Conservation (phyloP, 2,888 invertebrate species). For the Stenoptilia bipunctidactyla region DNA sequence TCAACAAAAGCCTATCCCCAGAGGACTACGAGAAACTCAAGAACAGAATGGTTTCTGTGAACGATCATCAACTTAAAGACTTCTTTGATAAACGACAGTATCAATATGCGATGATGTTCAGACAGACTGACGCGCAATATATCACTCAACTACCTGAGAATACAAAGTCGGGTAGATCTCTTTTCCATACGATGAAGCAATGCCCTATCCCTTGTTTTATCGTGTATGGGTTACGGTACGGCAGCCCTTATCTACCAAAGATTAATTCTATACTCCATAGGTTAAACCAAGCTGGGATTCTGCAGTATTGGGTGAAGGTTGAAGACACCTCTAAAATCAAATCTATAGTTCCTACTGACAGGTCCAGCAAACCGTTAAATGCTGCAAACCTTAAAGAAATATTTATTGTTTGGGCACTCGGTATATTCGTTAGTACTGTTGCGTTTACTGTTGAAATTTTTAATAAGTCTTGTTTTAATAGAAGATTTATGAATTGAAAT, state of each 20-base stretch:
- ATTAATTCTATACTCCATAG: slow-evolving; percentile 53
- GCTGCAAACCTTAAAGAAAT: slow-evolving; percentile 58
- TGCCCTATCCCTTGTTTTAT: slow-evolving; percentile 70
- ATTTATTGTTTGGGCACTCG: slow-evolving; percentile 37
- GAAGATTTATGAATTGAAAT: slow-evolving; percentile 2
- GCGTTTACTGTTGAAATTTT: slow-evolving; percentile 35
- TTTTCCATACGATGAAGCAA: slow-evolving; percentile 56
- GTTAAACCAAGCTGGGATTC: slow-evolving; percentile 63
- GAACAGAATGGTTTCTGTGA: slow-evolving; percentile 38
- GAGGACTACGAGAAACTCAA: slow-evolving; percentile 22
- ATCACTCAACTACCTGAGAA: slow-evolving; percentile 35
- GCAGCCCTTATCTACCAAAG: slow-evolving; percentile 66
- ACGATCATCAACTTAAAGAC: slow-evolving; percentile 41
- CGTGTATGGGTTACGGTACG: slow-evolving; percentile 69
- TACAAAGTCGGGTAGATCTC: slow-evolving; percentile 43
- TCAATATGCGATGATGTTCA: slow-evolving; percentile 58
- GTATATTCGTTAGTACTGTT: slow-evolving; percentile 30
- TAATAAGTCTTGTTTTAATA: slow-evolving; percentile 9
- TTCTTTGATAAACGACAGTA: slow-evolving; percentile 46
- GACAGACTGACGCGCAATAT: slow-evolving; percentile 47
- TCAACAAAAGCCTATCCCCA: slow-evolving; percentile 32
- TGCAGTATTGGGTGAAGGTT: slow-evolving; percentile 42
- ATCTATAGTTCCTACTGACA: slow-evolving; percentile 18
- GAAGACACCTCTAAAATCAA: slow-evolving; percentile 25
- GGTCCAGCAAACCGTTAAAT: slow-evolving; percentile 43